phyloP scores from a whole-genome alignment of 2,113 vertebrate species.

The Chionis minor region DNA sequence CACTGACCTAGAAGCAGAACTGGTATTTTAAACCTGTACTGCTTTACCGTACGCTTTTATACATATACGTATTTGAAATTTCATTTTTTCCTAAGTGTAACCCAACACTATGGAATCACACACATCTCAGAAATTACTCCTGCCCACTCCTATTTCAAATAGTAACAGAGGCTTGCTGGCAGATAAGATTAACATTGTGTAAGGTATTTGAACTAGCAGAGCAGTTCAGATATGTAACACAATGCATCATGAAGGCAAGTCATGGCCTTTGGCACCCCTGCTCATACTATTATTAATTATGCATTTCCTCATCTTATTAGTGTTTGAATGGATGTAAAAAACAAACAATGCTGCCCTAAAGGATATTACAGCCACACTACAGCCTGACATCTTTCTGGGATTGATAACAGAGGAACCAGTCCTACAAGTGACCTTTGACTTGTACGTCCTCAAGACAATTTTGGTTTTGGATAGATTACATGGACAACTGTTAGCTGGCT shows the following conservation, averaged over 20 bases:
- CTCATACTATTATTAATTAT: slow-evolving; percentile 23
- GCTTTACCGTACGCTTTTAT: background rate
- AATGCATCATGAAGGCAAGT: background rate
- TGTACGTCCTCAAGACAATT: background rate
- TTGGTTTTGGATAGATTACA: slow-evolving; percentile 9
- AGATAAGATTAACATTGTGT: slow-evolving; percentile 19
- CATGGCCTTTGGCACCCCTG: background rate
- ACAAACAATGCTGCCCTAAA: slow-evolving; percentile 4
- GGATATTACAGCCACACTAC: background rate
- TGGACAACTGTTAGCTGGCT: background rate
- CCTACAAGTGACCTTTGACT: slow-evolving; percentile 12
- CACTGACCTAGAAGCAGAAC: slow-evolving; percentile 1
- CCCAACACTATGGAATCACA: background rate
- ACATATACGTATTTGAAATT: background rate
- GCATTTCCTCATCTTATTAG: slow-evolving; percentile 23
- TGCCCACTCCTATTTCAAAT: background rate
- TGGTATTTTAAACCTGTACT: slow-evolving; percentile 19
- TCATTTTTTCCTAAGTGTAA: slow-evolving; percentile 26
- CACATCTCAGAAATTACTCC: background rate
- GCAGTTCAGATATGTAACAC: slow-evolving; percentile 8
- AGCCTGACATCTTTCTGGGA: background rate
- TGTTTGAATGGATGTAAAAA: slow-evolving; percentile 4
- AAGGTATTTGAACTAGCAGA: slow-evolving; percentile 5
- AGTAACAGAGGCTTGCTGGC: background rate
- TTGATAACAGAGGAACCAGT: slow-evolving; percentile 19